phyloP scores from a whole-genome alignment of 2,797 vertebrate genomes.

The Sebastes matsubarae region DNA sequence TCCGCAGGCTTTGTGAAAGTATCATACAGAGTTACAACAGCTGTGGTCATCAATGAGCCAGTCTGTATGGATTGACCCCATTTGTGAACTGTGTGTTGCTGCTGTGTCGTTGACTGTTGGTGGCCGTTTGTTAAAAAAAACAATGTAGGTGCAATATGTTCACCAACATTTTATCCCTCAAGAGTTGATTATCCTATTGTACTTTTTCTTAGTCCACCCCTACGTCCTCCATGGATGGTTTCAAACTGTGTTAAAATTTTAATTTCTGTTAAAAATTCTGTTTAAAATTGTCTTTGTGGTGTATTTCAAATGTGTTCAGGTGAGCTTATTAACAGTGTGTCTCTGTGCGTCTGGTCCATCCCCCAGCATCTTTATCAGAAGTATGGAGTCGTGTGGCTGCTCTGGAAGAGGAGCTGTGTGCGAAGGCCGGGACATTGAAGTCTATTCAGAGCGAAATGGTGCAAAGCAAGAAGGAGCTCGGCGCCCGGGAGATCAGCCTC shows the following conservation, averaged over 20 bases:
- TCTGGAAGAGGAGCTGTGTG: slow-evolving; percentile 76
- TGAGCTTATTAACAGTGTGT: background rate
- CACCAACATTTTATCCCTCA: background rate
- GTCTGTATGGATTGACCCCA: slow-evolving; percentile 56
- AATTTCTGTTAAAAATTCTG: background rate
- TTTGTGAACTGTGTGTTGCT: slow-evolving; percentile 7
- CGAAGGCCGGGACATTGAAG: slow-evolving; percentile 62
- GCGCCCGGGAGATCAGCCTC: slow-evolving; percentile 70
- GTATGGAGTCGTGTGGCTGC: slow-evolving; percentile 59
- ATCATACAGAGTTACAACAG: slow-evolving; percentile 16
- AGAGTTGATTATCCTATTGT: background rate
- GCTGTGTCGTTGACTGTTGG: background rate
- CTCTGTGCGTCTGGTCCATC: slow-evolving; percentile 19
- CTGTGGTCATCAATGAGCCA: slow-evolving; percentile 30
- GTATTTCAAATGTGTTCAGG: background rate
- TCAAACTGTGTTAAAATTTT: background rate
- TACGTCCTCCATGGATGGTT: background rate
- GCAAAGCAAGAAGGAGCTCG: slow-evolving; percentile 73
- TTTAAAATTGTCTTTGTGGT: background rate
- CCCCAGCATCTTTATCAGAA: slow-evolving; percentile 46
- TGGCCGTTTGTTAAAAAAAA: background rate
- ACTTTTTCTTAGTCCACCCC: background rate
- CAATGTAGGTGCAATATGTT: background rate
- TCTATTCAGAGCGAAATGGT: slow-evolving; percentile 67
- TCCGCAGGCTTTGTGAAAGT: slow-evolving; percentile 2